These are phyloP conservation scores for Eunapius fragilis DNA, from an alignment of 37 sponge, comb jelly and placozoan species.

Conservation along the genomic window DNA sequence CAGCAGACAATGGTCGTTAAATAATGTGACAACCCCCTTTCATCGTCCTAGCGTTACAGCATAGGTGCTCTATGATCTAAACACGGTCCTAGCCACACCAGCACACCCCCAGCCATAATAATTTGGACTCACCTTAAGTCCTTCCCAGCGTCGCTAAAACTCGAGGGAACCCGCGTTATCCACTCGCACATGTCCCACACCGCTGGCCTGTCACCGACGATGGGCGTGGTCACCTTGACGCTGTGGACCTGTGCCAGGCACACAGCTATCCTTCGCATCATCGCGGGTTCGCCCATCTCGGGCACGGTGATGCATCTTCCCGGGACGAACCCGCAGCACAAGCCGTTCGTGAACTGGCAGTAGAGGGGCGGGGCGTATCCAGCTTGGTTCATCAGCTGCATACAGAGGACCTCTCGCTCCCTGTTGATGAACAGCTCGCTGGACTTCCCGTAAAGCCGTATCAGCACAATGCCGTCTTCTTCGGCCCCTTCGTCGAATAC, in stretches of 20 bases:
- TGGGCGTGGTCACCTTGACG: neutral
- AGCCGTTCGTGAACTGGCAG: conserved; percentile 63
- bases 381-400: conserved; percentile 11
- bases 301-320: conserved; percentile 51
- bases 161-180: neutral
- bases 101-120: no score
- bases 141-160: neutral
- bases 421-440: conserved; percentile 71
- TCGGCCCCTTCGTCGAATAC: conserved; percentile 8
- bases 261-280: neutral
- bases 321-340: conserved; percentile 64
- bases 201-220: neutral
- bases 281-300: conserved; percentile 20
- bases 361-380: conserved; percentile 51
- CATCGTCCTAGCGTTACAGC: no score
- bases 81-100: no score
- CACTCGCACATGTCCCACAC: neutral
- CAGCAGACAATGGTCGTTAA: no score
- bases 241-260: neutral
- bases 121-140: neutral
- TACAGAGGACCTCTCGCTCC: conserved; percentile 29
- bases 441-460: conserved; percentile 65
- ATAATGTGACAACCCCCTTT: no score
- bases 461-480: conserved; percentile 43
- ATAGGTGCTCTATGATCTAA: no score